Conservation (phyloP, 2,797 vertebrate genomes). For the Loris lydekkerianus region DNA sequence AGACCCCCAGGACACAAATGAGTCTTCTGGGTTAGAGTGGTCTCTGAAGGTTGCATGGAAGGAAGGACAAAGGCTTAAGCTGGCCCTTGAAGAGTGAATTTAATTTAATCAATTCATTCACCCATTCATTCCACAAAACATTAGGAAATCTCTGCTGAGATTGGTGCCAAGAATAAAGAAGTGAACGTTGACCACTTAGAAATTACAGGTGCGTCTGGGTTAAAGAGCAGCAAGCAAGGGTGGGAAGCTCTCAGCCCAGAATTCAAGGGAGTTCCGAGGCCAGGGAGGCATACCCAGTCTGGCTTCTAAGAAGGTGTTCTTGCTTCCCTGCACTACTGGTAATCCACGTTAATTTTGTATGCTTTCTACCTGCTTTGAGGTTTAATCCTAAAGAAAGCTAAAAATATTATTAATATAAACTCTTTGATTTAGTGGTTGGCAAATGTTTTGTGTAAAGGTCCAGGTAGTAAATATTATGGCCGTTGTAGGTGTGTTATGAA, state of each 20-base stretch:
- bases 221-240: neutral
- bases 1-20: neutral
- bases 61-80: neutral
- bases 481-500: constrained; percentile 17
- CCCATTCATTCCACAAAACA: neutral
- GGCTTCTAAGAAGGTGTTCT: neutral
- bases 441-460: constrained; percentile 39
- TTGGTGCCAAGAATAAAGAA: constrained; percentile 16
- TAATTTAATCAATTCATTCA: neutral
- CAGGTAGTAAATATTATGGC: constrained; percentile 1
- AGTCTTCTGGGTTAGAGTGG: neutral
- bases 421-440: constrained; percentile 22
- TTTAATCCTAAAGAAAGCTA: constrained; percentile 59
- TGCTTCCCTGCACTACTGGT: neutral
- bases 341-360: neutral
- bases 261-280: neutral
- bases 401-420: constrained; percentile 39
- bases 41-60: constrained; percentile 23
- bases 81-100: neutral
- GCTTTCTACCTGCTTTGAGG: neutral
- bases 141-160: neutral
- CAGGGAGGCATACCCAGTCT: neutral
- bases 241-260: neutral
- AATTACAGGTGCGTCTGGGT: neutral
- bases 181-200: neutral